Evolutionary conservation across 2,797 vertebrate species (phyloP).

Genomic region (Emys orbicularis): DNA sequence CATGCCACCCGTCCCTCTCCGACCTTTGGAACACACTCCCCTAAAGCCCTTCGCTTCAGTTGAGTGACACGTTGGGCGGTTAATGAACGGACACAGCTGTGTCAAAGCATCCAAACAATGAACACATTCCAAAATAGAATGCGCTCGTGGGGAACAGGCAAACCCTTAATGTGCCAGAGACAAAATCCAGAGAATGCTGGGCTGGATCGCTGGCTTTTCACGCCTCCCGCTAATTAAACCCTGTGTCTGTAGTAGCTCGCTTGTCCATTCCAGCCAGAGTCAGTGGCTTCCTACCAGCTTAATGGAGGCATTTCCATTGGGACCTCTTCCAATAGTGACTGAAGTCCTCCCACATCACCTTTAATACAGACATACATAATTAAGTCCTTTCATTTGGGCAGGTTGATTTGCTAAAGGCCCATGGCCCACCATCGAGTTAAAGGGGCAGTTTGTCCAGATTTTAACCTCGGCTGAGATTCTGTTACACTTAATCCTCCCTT

Average conservation of each 20-base stretch:
- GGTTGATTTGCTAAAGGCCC: not conserved
- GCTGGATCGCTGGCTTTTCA: conserved; percentile 79
- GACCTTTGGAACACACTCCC: not conserved
- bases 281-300: conserved; percentile 67
- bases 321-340: conserved; percentile 34
- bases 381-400: not conserved
- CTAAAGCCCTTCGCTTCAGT: conserved; percentile 56
- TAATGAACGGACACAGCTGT: conserved; percentile 83
- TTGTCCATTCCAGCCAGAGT: not conserved
- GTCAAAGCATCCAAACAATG: conserved; percentile 71
- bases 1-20: not conserved
- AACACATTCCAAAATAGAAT: conserved; percentile 82
- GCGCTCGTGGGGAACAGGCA: conserved; percentile 70
- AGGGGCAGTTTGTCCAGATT: conserved; percentile 34
- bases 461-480: conserved; percentile 51
- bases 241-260: conserved; percentile 69
- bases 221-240: conserved; percentile 84
- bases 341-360: not conserved
- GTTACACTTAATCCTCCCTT: conserved; percentile 63
- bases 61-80: conserved; percentile 61
- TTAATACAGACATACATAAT: not conserved
- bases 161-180: conserved; percentile 69
- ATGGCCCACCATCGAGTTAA: not conserved
- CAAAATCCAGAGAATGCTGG: conserved; percentile 79
- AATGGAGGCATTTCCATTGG: not conserved